Conservation (phyloP, 1,140 invertebrate genomes). For the Calephelis nemesis region DNA sequence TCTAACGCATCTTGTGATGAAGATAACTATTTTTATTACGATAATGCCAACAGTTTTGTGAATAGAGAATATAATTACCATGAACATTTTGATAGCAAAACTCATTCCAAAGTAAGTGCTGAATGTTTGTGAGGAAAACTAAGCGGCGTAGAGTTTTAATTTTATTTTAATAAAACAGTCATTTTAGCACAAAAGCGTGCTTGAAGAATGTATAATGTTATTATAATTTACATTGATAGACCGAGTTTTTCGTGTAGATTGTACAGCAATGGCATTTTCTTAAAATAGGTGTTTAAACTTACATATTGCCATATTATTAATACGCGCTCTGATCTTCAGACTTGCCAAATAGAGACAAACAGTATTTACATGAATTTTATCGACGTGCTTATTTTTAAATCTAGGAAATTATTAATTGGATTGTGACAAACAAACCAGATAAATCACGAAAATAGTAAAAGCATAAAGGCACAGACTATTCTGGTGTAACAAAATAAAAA, state of each 20-base stretch:
- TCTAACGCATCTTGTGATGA: slow-evolving; percentile 59
- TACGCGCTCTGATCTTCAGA: neutral
- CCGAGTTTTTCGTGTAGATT: too few relatives aligned
- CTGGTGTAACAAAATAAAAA: too few relatives aligned
- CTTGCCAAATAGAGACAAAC: too few relatives aligned
- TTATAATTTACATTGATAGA: too few relatives aligned
- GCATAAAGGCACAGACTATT: too few relatives aligned
- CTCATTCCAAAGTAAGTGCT: slow-evolving; percentile 67
- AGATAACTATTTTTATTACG: slow-evolving; percentile 30
- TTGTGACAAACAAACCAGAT: too few relatives aligned
- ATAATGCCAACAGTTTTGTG: slow-evolving; percentile 44
- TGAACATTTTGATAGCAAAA: slow-evolving; percentile 41
- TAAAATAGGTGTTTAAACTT: too few relatives aligned
- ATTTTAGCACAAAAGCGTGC: neutral
- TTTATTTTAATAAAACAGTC: neutral
- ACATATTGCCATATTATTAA: neutral
- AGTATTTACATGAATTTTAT: too few relatives aligned
- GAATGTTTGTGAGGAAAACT: slow-evolving; percentile 32
- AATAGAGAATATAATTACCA: slow-evolving; percentile 43
- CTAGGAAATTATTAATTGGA: too few relatives aligned
- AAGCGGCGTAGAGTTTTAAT: neutral
- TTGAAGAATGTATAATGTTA: neutral
- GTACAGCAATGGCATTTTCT: too few relatives aligned
- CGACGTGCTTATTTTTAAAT: too few relatives aligned
- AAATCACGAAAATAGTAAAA: too few relatives aligned